Base-by-base conservation (phyloP, 2,113 vertebrate species). In the Hemicordylus capensis region DNA sequence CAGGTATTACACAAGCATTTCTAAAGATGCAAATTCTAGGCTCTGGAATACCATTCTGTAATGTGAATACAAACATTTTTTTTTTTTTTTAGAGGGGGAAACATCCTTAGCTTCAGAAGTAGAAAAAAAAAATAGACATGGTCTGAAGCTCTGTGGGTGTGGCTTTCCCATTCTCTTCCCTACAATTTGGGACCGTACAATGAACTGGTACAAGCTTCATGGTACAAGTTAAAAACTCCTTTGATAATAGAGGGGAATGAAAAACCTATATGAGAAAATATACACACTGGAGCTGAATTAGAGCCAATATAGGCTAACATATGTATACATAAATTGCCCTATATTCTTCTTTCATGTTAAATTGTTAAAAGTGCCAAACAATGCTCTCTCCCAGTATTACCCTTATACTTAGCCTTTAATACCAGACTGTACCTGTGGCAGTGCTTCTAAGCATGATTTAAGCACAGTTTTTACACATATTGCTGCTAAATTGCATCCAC, bases 401-500 rank as follows among this genome's bases (percentile, higher is more conserved):
- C 31, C 31, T 12, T 34, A 56, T 70, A 51, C 28, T 31, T 58
- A 24, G n/a, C 46, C 14, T 15, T 70, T 81, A 58, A 78, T 4
- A 59, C 4, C 8, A 37, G 22, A 61, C 4, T 46, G 15, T 48
- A 17, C 7, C 67, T 34, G 28, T 77, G 42, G 46, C 28, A 56
- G 28, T 11, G 54, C 46, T 56, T 64, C 26, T 51, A 61, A 63
- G 42, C 14, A 46, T 75, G n/a, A 70, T 56, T 39, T 39, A 82
- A 58, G 8, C 58, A 51, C 22, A 48, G 31, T 20, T 15, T 75
- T 63, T 64, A 51, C 31, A 51, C 37, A 10, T 51, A 76, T 72
- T 79, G 39, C n/a, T 59, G 54, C 76, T 79, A 79, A 85, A 78
- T 61, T 79, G 48, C 42, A 72, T 11, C 42, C 31, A 79, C 42